Evolutionary conservation across 2,888 invertebrate genomes (phyloP), one percentile per base, ranked within the genome.

Genomic region (Acanthococcus lagerstroemiae): DNA sequence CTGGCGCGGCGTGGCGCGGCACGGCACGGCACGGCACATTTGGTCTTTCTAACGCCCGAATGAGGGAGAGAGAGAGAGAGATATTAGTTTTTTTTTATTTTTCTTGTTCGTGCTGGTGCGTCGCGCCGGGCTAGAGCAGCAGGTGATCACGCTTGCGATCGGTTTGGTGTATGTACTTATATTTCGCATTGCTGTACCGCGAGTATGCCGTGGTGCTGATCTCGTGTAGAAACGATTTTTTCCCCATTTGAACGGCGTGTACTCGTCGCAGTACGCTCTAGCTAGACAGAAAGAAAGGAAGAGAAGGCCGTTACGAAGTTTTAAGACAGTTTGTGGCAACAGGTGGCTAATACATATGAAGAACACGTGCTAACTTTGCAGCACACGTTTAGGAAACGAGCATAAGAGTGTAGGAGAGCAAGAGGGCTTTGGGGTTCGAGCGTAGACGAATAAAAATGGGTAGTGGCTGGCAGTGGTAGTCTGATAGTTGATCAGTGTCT

Each of bases 341-440:
- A 63, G 63, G 63, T 63, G 63, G 63, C 63, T 63, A 63, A 63
- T 63, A 63, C 44, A 50, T 61, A 50, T 61, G 52, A n/a, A n/a
- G n/a, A 63, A 63, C 63, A 63, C 63, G 63, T 63, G 63, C 63
- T 63, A 37, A 54, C 37, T 63, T 58, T 50, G 24, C 21, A 52
- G 22, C 52, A 15, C 52, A 52, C 52, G 52, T 22, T 52, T 52
- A 9, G 24, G 22, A 24, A 21, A 52, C 17, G 2, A 15, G 17
- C n/a, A 48, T 15, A 37, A 37, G n/a, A 37, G 37, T 15, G 7
- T 15, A 37, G 7, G 37, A 7, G 37, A 15, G 37, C 15, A 15
- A 37, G 15, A 19, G 5, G 46, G 4, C 46, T n/a, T 17, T 7
- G 46, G 46, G 15, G 46, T 4, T 45, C 46, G 19, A 19, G 46